Percentiles rank a stretch among this genome's conserved stretches.
phyloP scores from a whole-genome alignment of 1,140 invertebrate genomes.

The Eulimnadia texana region DNA sequence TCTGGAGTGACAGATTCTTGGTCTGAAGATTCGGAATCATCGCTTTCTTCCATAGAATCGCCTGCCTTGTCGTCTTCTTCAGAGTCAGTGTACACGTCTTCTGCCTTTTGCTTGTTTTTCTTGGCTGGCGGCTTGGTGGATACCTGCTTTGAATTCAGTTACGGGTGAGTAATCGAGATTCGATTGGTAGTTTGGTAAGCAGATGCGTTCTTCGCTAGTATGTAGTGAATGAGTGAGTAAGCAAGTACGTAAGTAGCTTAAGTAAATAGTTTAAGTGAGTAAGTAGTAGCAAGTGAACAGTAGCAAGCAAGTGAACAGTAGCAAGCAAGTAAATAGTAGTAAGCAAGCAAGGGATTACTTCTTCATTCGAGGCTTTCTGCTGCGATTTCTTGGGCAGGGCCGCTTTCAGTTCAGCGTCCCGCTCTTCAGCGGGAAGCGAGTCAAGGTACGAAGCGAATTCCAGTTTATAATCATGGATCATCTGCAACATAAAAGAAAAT shows the following conservation, averaged over 20 bases:
- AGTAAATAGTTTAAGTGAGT: no score
- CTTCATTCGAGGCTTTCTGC: background rate
- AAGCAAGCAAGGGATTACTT: background rate
- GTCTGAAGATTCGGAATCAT: background rate
- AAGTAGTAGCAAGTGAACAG: no score
- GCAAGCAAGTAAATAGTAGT: background rate
- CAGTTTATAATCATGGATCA: conserved; percentile 29
- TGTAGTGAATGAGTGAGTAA: no score
- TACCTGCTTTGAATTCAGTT: background rate
- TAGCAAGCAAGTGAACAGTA: background rate
- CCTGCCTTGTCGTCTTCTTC: conserved; percentile 3
- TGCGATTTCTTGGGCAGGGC: background rate
- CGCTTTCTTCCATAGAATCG: background rate
- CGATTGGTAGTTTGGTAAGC: background rate
- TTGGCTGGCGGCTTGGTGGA: background rate
- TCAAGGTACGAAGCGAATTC: conserved; percentile 33
- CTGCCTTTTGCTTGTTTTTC: background rate
- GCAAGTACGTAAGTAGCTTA: no score
- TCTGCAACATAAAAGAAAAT: no score
- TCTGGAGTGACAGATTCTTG: background rate
- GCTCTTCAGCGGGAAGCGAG: conserved; percentile 31
- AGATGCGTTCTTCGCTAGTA: background rate
- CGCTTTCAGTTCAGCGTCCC: conserved; percentile 26
- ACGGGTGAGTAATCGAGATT: background rate
- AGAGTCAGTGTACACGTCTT: no score